These are phyloP conservation scores for Xestia ashworthii DNA, from an alignment of 2,888 invertebrate species.

Conservation along the genomic window DNA sequence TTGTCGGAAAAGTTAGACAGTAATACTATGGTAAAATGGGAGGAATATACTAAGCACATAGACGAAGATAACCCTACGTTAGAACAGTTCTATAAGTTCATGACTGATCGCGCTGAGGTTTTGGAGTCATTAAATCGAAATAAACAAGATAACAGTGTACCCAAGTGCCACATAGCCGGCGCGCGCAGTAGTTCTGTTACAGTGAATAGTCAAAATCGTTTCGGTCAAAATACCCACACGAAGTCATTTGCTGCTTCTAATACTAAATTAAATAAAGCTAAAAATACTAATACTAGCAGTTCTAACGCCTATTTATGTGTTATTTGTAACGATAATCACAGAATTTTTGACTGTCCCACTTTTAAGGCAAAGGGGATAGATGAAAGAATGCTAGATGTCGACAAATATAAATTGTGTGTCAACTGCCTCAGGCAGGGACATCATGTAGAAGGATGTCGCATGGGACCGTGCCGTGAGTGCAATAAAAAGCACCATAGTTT, in stretches of 20 bases:
- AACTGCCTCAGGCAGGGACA: slow-evolving; percentile 64
- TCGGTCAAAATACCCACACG: not conserved
- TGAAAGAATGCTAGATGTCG: not conserved
- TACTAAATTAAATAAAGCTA: not conserved
- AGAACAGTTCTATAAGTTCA: too few relatives aligned
- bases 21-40: too few relatives aligned
- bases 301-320: slow-evolving; percentile 42
- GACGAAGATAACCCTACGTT: too few relatives aligned
- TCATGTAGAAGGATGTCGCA: slow-evolving; percentile 49
- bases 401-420: slow-evolving; percentile 5
- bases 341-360: slow-evolving; percentile 51
- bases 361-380: slow-evolving; percentile 15
- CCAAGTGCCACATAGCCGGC: not conserved
- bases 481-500: slow-evolving; percentile 59
- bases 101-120: too few relatives aligned
- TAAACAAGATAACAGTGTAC: not conserved
- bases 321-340: slow-evolving; percentile 60
- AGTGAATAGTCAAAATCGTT: not conserved
- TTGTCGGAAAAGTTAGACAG: too few relatives aligned
- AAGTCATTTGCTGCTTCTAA: slow-evolving; percentile 18
- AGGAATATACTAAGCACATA: too few relatives aligned
- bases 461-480: slow-evolving; percentile 64
- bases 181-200: not conserved
- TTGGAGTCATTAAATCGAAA: slow-evolving; percentile 14
- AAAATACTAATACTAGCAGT: not conserved